Evolutionary conservation across 1,140 invertebrate genomes (phyloP).

Genomic region (Reticulitermes speratus): DNA sequence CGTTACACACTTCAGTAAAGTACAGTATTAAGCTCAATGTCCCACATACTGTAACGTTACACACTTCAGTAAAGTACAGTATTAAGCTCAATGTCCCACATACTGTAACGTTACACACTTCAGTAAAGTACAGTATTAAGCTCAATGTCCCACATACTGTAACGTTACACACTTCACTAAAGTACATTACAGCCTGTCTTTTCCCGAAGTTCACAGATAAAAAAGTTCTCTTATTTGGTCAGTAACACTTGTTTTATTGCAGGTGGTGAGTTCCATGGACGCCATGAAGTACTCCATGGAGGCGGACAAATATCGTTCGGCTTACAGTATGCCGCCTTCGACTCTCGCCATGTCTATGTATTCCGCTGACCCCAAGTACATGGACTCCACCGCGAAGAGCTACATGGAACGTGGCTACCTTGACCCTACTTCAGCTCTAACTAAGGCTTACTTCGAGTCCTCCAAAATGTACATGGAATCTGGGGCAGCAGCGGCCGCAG

Average conservation of each 20-base stretch:
- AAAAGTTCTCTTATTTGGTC: too few relatives aligned
- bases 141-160: too few relatives aligned
- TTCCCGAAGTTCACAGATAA: too few relatives aligned
- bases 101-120: too few relatives aligned
- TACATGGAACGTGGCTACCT: constrained; percentile 65
- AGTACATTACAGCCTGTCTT: too few relatives aligned
- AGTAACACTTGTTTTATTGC: constrained; percentile 34
- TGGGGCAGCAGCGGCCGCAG: constrained; percentile 49
- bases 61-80: too few relatives aligned
- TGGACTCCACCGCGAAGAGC: constrained; percentile 60
- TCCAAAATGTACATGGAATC: constrained; percentile 68
- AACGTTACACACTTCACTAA: too few relatives aligned
- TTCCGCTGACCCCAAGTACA: constrained; percentile 68
- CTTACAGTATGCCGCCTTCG: constrained; percentile 61
- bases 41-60: too few relatives aligned
- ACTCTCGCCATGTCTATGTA: constrained; percentile 62
- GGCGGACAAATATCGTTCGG: constrained; percentile 69
- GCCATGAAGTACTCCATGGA: constrained; percentile 76
- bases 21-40: too few relatives aligned
- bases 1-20: too few relatives aligned
- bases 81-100: too few relatives aligned
- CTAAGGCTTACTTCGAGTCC: constrained; percentile 75
- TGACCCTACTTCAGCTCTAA: constrained; percentile 64
- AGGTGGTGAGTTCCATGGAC: constrained; percentile 73
- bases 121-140: too few relatives aligned